Conservation (phyloP, 2,888 invertebrate genomes). For the Pristionchus fissidentatus region DNA sequence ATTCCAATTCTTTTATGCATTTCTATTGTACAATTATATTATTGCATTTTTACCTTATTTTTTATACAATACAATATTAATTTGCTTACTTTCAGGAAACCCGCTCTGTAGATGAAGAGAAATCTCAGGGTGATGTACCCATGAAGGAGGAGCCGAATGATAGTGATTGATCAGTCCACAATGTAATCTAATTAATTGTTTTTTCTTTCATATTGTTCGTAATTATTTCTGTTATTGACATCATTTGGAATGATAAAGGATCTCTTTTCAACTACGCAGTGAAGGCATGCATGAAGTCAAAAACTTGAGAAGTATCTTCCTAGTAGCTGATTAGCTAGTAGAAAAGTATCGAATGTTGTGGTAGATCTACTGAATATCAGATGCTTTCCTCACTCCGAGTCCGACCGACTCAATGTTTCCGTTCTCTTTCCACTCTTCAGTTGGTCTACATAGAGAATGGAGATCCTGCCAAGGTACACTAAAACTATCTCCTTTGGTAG, state of each 20-base stretch:
- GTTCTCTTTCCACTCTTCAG: conserved; percentile 52
- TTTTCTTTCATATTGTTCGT: neutral
- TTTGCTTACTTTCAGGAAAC: neutral
- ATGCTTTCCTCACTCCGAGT: conserved; percentile 12
- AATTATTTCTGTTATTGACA: neutral
- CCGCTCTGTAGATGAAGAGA: neutral
- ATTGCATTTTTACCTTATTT: too few relatives aligned
- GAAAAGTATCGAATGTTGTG: too few relatives aligned
- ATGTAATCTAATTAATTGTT: neutral
- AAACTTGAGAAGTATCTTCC: conserved; percentile 30
- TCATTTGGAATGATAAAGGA: conserved; percentile 32
- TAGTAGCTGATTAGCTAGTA: too few relatives aligned
- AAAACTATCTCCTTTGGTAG: too few relatives aligned
- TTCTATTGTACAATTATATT: too few relatives aligned
- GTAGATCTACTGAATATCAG: neutral
- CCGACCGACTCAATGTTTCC: neutral
- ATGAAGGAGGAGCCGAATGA: conserved; percentile 22
- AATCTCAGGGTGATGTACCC: conserved; percentile 1
- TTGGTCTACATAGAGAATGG: conserved; percentile 67
- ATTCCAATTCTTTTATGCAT: neutral
- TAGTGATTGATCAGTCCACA: neutral
- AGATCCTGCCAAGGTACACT: conserved; percentile 67
- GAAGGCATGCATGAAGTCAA: neutral
- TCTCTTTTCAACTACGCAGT: neutral
- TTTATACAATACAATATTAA: neutral